Percentiles rank a stretch among this genome's conserved stretches.
Conservation (phyloP, 2,113 vertebrate species). For the Alaudala cheleensis region DNA sequence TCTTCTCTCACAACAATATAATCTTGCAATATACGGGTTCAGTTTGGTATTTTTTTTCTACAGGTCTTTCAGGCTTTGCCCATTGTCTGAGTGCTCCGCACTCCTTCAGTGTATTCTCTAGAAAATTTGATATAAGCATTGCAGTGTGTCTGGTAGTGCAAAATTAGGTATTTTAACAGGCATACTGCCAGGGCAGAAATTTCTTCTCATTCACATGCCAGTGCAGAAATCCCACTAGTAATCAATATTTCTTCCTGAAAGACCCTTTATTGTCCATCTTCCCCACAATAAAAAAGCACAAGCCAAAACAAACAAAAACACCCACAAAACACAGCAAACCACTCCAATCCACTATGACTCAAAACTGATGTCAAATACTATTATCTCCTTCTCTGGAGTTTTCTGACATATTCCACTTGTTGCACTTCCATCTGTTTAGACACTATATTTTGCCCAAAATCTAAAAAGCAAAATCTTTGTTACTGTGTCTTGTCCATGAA, state of each 20-base stretch:
- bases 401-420: neutral
- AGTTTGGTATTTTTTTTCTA: neutral
- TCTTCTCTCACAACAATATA: neutral
- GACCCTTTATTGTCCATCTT: neutral
- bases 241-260: neutral
- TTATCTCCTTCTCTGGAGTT: neutral
- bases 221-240: neutral
- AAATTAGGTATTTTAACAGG: neutral
- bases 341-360: neutral
- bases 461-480: neutral
- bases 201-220: neutral
- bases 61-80: neutral
- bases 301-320: neutral
- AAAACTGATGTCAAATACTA: neutral
- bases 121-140: neutral
- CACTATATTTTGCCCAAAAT: neutral
- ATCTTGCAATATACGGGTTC: neutral
- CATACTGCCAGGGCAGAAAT: neutral
- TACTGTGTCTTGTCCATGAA: neutral
- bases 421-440: neutral
- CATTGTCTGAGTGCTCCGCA: rapidly evolving
- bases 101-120: neutral
- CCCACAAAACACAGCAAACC: neutral
- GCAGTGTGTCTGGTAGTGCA: neutral
- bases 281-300: neutral